phyloP scores from a whole-genome alignment of 2,113 vertebrate genomes.

The Mus pahari region DNA sequence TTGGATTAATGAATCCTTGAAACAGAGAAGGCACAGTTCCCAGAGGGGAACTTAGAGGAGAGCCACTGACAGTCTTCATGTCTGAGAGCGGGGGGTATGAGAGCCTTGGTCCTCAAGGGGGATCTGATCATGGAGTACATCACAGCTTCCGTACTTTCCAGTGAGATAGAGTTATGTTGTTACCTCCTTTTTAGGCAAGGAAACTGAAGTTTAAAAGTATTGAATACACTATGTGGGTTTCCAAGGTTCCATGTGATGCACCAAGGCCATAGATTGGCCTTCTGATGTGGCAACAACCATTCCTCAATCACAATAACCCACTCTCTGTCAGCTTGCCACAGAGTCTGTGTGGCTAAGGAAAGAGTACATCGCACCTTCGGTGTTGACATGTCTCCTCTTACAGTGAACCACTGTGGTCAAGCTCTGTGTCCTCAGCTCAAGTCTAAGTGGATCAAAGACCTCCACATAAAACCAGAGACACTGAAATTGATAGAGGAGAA shows the following conservation, averaged over 20 bases:
- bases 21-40: not conserved
- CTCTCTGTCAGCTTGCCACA: not conserved
- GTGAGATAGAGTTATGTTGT: not conserved
- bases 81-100: not conserved
- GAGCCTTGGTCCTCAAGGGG: not conserved
- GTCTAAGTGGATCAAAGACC: too few relatives aligned
- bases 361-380: not conserved
- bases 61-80: too few relatives aligned
- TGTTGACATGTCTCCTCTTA: not conserved
- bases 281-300: not conserved
- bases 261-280: not conserved
- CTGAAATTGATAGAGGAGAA: too few relatives aligned
- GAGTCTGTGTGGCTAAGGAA: not conserved
- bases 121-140: not conserved
- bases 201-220: not conserved
- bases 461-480: too few relatives aligned
- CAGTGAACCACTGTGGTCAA: not conserved
- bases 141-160: not conserved
- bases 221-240: not conserved
- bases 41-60: not conserved
- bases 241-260: not conserved
- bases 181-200: not conserved
- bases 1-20: not conserved
- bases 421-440: rapidly evolving
- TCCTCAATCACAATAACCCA: not conserved